Evolutionary conservation across 2,113 vertebrate genomes (phyloP), one percentile per base, ranked within the genome.

Genomic region (Planiliza haematocheilus): DNA sequence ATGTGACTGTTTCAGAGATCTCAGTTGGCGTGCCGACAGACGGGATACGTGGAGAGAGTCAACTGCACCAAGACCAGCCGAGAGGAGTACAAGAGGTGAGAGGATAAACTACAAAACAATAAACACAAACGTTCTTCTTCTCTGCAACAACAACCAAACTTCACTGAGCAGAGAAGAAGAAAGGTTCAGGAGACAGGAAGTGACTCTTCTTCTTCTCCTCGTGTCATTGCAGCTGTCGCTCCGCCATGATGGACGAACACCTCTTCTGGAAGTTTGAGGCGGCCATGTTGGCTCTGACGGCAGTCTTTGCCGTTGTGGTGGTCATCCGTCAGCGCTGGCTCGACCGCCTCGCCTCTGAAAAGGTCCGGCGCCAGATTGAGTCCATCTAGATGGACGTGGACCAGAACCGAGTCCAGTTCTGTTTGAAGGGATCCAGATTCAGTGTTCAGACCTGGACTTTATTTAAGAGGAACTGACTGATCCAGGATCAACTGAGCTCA

Each of bases 201-300:
- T n/a, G n/a, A n/a, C n/a, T n/a, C n/a, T 51, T 16, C 30, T 58
- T 38, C 16, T 43, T 2, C 13, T 65, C 36, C 4, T 20, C 7
- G n/a, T n/a, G n/a, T n/a, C 14, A 5, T 14, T 5, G 12, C 60
- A 90, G 89, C 77, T 91, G 90, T 7, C 86, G 90, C 46, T 91
- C 90, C 0, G 39, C 84, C 0, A 41, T 86, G 65, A 81, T 87
- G 90, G 90, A 91, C 69, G 88, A 91, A 4, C 85, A 77, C 52
- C 81, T 84, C 41, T 91, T 91, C 84, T 91, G 90, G 90, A 89
- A 86, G 77, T 91, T 91, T 0, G 90, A 91, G 66, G 86, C 63
- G 0, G 74, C 66, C 56, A 81, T 86, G 84, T 81, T 91, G 88
- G 74, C 63, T 38, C 51, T 88, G 41, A 88, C 64, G 0, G 69